Evolutionary conservation across 2,113 vertebrate species (phyloP), one percentile per base, ranked within the genome.

Genomic region (Salvelinus sp.): DNA sequence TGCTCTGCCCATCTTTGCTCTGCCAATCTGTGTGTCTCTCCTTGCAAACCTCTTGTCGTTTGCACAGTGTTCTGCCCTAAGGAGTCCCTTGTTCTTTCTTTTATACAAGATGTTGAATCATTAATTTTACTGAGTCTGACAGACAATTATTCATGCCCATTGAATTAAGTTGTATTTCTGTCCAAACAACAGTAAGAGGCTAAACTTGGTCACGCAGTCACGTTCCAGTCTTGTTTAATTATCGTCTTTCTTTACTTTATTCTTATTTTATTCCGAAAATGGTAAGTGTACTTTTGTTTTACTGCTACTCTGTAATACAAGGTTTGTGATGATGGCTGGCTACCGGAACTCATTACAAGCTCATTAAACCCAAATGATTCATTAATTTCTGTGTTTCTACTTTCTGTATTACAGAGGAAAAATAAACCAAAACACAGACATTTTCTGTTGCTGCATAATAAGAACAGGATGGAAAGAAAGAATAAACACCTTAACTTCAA

Each of bases 141-240:
- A 16, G 50, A 67, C 79, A 75, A 73, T 73, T 54, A 85, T 23
- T 76, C 75, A 57, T 66, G 28, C 65, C 13, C 27, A 64, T 48
- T 73, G 76, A 63, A 85, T 72, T 76, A 79, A 75, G n/a, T 23
- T 78, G 74, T 47, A 30, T 68, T 75, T 85, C 28, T 47, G 50
- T 58, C 71, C 54, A 77, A 28, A 65, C 58, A 77, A 65, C 47
- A 62, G 62, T 30, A 1, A 30, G n/a, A 65, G 30, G 23, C 44
- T 22, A 50, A n/a, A 33, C 60, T 27, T 64, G 60, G 33, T 73
- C 30, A 73, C 60, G 50, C 33, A 64, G 12, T 22, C 3, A 30
- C 22, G 6, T 25, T 33, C 3, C 13, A 30, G 7, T 30, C 23
- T 60, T 44, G 9, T 44, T 44, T 44, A 44, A 44, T 44, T 12